phyloP scores from a whole-genome alignment of 2,113 vertebrate species.

The Sterrhoptilus dennistouni region DNA sequence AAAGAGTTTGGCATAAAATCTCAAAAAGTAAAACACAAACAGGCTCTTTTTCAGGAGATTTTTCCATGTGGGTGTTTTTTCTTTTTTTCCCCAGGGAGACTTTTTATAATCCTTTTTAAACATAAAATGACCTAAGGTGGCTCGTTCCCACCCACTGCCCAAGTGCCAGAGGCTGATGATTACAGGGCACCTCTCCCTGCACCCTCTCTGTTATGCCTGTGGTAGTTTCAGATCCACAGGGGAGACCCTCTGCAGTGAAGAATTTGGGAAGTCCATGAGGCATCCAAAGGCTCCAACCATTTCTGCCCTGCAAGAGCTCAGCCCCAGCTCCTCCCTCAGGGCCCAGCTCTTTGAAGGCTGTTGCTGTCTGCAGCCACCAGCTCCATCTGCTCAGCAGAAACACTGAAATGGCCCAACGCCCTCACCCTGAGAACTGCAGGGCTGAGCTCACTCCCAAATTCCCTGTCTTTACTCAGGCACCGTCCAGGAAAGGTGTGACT shows the following conservation, averaged over 20 bases:
- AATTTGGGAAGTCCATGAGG: neutral
- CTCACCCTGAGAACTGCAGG: neutral
- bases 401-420: neutral
- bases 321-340: neutral
- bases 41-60: constrained; percentile 26
- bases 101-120: constrained; percentile 20
- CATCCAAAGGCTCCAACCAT: neutral
- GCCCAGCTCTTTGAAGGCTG: neutral
- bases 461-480: neutral
- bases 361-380: neutral
- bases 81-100: neutral
- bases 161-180: neutral
- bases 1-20: constrained; percentile 43
- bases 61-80: neutral
- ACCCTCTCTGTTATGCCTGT: neutral
- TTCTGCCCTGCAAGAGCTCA: neutral
- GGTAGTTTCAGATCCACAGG: neutral
- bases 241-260: neutral
- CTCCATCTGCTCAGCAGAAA: neutral
- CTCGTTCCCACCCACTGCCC: neutral
- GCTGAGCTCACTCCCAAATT: neutral
- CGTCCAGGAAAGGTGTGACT: neutral
- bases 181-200: neutral
- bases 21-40: constrained; percentile 34
- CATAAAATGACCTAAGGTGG: neutral